phyloP scores from a whole-genome alignment of 1,140 invertebrate species.

The Atta cephalotes region DNA sequence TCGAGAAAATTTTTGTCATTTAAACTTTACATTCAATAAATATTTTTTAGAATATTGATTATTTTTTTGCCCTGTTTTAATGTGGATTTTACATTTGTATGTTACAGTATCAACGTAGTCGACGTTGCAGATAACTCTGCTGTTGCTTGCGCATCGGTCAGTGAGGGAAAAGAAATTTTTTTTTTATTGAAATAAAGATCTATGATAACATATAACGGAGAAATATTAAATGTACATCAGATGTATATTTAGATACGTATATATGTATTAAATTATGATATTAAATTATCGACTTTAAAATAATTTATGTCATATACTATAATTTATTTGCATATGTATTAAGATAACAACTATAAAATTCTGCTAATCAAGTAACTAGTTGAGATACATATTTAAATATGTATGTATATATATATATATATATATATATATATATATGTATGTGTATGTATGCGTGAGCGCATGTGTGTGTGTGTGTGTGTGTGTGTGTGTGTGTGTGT shows the following conservation, averaged over 20 bases:
- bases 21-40: neutral
- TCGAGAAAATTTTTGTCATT: too few relatives aligned
- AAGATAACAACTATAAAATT: conserved; percentile 12
- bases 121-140: neutral
- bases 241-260: too few relatives aligned
- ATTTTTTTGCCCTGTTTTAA: neutral
- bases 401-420: too few relatives aligned
- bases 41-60: neutral
- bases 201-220: too few relatives aligned
- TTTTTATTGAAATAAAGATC: neutral
- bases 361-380: neutral
- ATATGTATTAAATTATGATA: too few relatives aligned
- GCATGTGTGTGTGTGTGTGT: too few relatives aligned
- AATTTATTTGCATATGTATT: neutral
- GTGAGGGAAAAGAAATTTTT: neutral
- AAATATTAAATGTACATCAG: neutral
- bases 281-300: conserved; percentile 5
- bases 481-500: too few relatives aligned
- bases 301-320: conserved; percentile 33
- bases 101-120: neutral
- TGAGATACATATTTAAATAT: neutral
- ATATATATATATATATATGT: too few relatives aligned
- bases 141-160: neutral
- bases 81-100: neutral
- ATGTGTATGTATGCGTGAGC: too few relatives aligned